Conservation (phyloP, 2,888 invertebrate genomes). For the Xestia rhomboidea region DNA sequence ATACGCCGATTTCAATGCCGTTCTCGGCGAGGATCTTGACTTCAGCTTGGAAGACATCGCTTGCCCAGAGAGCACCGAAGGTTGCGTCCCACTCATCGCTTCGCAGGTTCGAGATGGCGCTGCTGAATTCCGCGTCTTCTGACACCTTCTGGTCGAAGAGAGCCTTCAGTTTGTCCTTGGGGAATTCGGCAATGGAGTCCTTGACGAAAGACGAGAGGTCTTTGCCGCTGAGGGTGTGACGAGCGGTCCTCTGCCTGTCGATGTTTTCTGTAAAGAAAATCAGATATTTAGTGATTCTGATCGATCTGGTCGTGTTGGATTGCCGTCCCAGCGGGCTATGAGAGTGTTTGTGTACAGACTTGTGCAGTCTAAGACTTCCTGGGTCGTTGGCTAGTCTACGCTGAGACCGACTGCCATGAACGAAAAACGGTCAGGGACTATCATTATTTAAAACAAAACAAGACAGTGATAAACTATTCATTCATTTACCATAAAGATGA, state of each 20-base stretch:
- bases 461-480: neutral
- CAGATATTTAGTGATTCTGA: neutral
- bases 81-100: conserved; percentile 79
- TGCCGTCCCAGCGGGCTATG: neutral
- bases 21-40: conserved; percentile 73
- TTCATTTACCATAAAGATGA: no score
- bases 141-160: conserved; percentile 81
- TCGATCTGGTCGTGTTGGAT: neutral
- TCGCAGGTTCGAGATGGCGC: conserved; percentile 78
- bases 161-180: conserved; percentile 78
- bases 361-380: neutral
- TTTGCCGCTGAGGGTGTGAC: conserved; percentile 72
- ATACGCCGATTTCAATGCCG: conserved; percentile 74
- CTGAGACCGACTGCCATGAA: neutral
- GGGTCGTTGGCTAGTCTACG: neutral
- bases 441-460: neutral
- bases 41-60: conserved; percentile 77
- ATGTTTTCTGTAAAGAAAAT: conserved; percentile 54
- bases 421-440: neutral
- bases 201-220: conserved; percentile 75
- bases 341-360: neutral
- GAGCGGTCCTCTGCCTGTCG: conserved; percentile 53
- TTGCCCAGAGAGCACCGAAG: conserved; percentile 77
- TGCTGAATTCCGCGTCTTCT: conserved; percentile 79
- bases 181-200: conserved; percentile 75